Evolutionary conservation across 64 coral and sea anemone genomes (phyloP).

Genomic region (Montipora sp.): DNA sequence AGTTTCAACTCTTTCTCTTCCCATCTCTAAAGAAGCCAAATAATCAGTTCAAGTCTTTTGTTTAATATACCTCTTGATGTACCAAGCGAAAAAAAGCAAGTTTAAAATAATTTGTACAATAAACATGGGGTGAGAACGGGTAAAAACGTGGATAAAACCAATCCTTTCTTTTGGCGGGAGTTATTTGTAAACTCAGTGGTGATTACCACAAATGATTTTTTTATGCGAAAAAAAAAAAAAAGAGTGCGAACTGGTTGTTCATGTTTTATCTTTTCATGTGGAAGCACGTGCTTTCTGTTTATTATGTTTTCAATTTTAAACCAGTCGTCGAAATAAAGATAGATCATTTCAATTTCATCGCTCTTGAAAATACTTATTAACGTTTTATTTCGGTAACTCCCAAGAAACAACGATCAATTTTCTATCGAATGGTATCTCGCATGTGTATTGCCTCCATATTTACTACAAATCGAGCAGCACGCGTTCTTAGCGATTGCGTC

Average conservation of each 20-base stretch:
- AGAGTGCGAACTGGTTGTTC: background rate
- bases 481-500: background rate
- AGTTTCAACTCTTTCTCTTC: slow-evolving; percentile 1
- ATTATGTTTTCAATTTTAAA: background rate
- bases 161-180: background rate
- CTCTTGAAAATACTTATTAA: background rate
- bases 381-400: background rate
- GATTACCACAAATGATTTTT: no score
- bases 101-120: background rate
- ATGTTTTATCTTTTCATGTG: background rate
- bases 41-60: background rate
- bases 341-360: background rate
- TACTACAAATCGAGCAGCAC: background rate
- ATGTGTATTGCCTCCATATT: background rate
- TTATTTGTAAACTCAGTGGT: slow-evolving; percentile 19
- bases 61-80: background rate
- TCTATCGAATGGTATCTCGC: background rate
- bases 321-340: background rate
- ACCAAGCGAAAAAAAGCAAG: background rate
- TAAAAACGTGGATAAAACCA: slow-evolving; percentile 10
- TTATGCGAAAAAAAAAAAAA: no score
- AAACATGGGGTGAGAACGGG: background rate
- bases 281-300: background rate
- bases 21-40: background rate
- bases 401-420: background rate